These are phyloP conservation scores for Pristionchus japonicus DNA, from an alignment of 2,888 invertebrate species.

Conservation along the genomic window DNA sequence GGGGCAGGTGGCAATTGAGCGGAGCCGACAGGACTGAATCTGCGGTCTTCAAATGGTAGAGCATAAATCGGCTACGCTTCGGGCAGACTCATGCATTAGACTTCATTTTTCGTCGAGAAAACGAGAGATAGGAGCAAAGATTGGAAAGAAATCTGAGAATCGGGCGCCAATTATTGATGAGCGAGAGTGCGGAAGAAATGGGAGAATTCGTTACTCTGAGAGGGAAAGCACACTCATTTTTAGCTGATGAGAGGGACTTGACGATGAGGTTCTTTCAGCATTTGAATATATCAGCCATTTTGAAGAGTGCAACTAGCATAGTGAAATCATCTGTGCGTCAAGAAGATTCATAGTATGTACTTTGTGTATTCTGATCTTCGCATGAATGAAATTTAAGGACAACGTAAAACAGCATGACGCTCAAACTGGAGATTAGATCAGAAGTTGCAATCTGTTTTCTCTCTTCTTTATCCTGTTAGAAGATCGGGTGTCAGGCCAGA, in stretches of 20 bases:
- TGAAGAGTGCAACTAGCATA: too few species aligned
- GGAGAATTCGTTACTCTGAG: neutral
- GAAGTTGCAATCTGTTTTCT: neutral
- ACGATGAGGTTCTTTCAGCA: too few species aligned
- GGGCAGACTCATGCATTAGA: too few species aligned
- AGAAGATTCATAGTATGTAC: too few species aligned
- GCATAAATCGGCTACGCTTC: neutral
- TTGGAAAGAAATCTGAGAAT: constrained; percentile 30
- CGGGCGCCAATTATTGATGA: constrained; percentile 22
- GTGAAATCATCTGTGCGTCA: too few species aligned
- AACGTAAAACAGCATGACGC: neutral
- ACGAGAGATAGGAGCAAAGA: neutral
- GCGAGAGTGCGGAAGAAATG: neutral
- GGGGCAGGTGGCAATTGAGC: constrained; percentile 1
- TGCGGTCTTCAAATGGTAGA: neutral
- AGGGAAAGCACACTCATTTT: neutral
- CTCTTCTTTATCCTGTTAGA: neutral
- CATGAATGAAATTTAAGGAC: too few species aligned
- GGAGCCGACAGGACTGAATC: too few species aligned
- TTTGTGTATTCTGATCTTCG: too few species aligned
- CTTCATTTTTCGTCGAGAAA: neutral
- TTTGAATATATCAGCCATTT: too few species aligned
- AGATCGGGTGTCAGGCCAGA: neutral
- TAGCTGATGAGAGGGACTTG: neutral
- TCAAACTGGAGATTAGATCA: neutral